Base-by-base conservation (phyloP, 2,113 vertebrate genomes). In the Antidorcas marsupialis region DNA sequence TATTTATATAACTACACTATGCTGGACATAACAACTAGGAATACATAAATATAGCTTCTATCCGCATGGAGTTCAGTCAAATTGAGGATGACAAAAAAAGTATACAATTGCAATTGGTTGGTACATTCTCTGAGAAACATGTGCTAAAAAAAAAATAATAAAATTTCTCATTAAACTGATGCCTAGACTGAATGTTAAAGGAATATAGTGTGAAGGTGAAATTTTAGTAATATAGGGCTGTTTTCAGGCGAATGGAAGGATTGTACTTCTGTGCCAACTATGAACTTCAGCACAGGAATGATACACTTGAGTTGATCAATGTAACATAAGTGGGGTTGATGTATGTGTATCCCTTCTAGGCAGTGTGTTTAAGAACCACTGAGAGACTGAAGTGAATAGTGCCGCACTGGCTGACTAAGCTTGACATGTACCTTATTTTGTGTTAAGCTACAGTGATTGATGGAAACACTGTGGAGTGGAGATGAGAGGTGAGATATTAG, bases 91-190 rank as follows among this genome's bases (percentile, higher is more conserved):
- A 47, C 10, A 23, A 30, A 47, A 52, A 74, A 57, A 39, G 14
- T 79, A 23, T 33, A 71, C 25, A 85, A 36, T 15, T 79, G 50
- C 36, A 79, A 9, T 27, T 52, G 6, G 52, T 85, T 33, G 19
- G 52, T 55, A 92, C 7, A 10, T 74, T 36, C 30, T 62, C 93
- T 87, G 25, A 95, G 57, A 82, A 57, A 93, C 27, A 76, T 57
- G 5, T 59, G 30, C 25, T 59, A 17, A 45, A 81, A 92, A 83
- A 5, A 23, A n/a, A 59, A 71, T 52, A 47, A 39, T 2, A 47
- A 81, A 60, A 3, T 3, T 55, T 52, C 13, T 5, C 47, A 62
- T 19, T 64, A 47, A 55, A 50, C 36, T 30, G 23, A 52, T 90
- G 33, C 86, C 52, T 74, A 39, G 15, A 13, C n/a, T 47, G 30